These are phyloP conservation scores for Malthinus seriepunctatus DNA, from an alignment of 2,888 invertebrate genomes.

Conservation along the genomic window DNA sequence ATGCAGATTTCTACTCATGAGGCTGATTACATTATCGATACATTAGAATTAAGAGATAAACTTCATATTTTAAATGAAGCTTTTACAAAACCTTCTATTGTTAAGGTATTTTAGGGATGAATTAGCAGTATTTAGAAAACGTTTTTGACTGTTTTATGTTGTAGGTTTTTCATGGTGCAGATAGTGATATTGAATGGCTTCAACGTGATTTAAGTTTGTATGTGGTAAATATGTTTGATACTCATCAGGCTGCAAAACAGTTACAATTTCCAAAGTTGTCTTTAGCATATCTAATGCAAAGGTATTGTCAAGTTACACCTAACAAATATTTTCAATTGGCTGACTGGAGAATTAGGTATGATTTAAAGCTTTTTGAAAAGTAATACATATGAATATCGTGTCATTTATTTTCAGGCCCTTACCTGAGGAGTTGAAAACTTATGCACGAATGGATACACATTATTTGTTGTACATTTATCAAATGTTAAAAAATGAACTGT, in stretches of 20 bases:
- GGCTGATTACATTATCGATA: slow-evolving; percentile 88
- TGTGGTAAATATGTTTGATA: slow-evolving; percentile 96
- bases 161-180: slow-evolving; percentile 90
- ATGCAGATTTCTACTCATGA: slow-evolving; percentile 88
- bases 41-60: slow-evolving; percentile 80
- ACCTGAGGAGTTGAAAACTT: slow-evolving; percentile 75
- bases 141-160: slow-evolving; percentile 14
- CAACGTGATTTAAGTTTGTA: slow-evolving; percentile 95
- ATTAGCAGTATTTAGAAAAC: no score
- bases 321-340: slow-evolving; percentile 93
- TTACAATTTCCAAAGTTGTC: slow-evolving; percentile 73
- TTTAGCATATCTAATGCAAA: slow-evolving; percentile 75
- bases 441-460: slow-evolving; percentile 95
- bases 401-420: slow-evolving; percentile 65
- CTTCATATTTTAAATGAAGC: slow-evolving; percentile 82
- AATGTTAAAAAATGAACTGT: slow-evolving; percentile 72
- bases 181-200: slow-evolving; percentile 87
- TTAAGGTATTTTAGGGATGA: slow-evolving; percentile 69
- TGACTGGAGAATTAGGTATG: slow-evolving; percentile 86
- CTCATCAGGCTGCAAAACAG: slow-evolving; percentile 81
- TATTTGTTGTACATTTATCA: slow-evolving; percentile 90
- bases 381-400: not conserved
- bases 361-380: not conserved
- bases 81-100: slow-evolving; percentile 85
- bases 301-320: slow-evolving; percentile 76